Evolutionary conservation across 2,888 invertebrate species (phyloP), one percentile per base, ranked within the genome.

Genomic region (Spilosoma lubricipeda): DNA sequence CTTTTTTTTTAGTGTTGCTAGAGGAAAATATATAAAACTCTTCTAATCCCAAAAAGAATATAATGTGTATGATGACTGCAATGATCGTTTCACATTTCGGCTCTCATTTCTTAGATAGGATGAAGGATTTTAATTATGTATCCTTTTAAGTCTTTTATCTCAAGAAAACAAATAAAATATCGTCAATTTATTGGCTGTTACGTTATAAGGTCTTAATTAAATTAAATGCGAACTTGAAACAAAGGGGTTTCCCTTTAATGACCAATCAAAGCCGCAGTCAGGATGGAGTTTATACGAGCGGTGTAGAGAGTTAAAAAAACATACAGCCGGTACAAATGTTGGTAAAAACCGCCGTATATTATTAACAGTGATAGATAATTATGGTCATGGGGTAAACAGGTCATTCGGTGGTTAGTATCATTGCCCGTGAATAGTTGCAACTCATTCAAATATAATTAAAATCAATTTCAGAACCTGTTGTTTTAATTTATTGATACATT

Each of bases 151-250:
- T 69, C 72, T 75, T 69, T 69, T 68, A 65, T 30, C 36, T 72
- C 64, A 72, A 72, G 48, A 63, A 76, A 78, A 66, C 66, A 74
- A 77, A 80, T 78, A 80, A 81, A 81, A 81, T 70, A 65, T 42
- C 68, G 36, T 67, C 72, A 76, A 81, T 81, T 83, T 81, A 84
- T 81, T 33, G 80, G 70, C 71, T 74, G 77, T 77, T 71, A 78
- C 76, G 78, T 77, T 79, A 77, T 74, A 76, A 76, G 73, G 72
- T 77, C 79, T 77, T 66, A 80, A 77, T 78, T 78, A 75, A 77
- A 76, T 39, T 64, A 71, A 76, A 74, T 52, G 72, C 72, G 72
- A 72, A 66, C 23, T 59, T 30, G 48, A 76, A 65, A 72, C 72
- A 74, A 68, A 74, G 74, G n/a, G 45, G 67, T 66, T 71, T 66